These are phyloP conservation scores for Cryptocephalus primarius DNA, from an alignment of 2,888 invertebrate genomes.

Conservation along the genomic window DNA sequence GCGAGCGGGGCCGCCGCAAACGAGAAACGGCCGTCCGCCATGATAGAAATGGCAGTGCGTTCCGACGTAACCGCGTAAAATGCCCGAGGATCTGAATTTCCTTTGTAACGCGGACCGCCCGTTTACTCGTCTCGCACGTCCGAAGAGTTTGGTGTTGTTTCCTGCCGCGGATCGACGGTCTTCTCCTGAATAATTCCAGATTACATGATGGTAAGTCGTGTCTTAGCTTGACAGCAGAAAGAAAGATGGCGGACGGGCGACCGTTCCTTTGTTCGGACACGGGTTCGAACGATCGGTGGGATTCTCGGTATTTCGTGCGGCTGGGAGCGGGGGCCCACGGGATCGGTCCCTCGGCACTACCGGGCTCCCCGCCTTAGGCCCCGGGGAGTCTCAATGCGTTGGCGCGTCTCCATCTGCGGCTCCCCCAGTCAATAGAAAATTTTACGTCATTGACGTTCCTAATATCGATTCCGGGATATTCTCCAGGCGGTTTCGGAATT, in stretches of 20 bases:
- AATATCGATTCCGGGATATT: slow-evolving; percentile 13
- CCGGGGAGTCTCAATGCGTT: background rate
- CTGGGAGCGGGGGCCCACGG: too few species aligned
- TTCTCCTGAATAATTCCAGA: slow-evolving; percentile 51
- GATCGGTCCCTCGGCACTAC: too few species aligned
- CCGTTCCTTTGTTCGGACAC: slow-evolving; percentile 20
- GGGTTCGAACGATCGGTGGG: background rate
- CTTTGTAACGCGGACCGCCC: slow-evolving; percentile 44
- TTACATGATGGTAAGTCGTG: slow-evolving; percentile 53
- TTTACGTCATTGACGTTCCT: slow-evolving; percentile 22
- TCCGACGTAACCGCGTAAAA: slow-evolving; percentile 37
- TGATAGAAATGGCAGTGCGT: slow-evolving; percentile 39
- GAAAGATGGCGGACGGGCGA: slow-evolving; percentile 38
- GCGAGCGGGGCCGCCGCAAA: slow-evolving; percentile 6
- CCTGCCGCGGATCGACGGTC: slow-evolving; percentile 45
- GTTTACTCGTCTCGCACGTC: slow-evolving; percentile 23
- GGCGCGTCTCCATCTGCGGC: slow-evolving; percentile 4
- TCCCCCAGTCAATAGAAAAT: slow-evolving; percentile 17
- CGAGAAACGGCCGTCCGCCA: slow-evolving; percentile 35
- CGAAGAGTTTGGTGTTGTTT: slow-evolving; percentile 31
- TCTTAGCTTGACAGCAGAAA: slow-evolving; percentile 30
- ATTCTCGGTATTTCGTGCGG: too few species aligned
- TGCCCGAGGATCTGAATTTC: slow-evolving; percentile 37
- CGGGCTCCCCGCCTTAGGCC: too few species aligned
- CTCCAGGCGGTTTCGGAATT: slow-evolving; percentile 3